Evolutionary conservation across 2,888 invertebrate species (phyloP).

Genomic region (Taphrorychus bicolor): DNA sequence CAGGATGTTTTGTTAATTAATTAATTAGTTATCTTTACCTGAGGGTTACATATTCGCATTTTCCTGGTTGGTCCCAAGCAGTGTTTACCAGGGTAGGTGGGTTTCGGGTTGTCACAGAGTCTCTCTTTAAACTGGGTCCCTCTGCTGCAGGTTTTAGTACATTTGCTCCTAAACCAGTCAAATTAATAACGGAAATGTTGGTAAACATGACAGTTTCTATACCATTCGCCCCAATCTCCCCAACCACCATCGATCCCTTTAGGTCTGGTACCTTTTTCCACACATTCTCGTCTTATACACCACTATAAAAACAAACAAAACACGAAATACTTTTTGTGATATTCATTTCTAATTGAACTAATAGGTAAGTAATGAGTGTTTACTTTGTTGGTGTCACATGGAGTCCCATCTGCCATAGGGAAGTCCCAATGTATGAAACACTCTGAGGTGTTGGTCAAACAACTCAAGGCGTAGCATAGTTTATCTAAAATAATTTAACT

Average conservation of each 20-base stretch:
- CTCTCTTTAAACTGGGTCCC: constrained; percentile 67
- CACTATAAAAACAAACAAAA: too few species aligned
- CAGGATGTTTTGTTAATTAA: too few species aligned
- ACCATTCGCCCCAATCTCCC: constrained; percentile 70
- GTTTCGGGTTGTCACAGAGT: constrained; percentile 69
- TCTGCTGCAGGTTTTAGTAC: constrained; percentile 70
- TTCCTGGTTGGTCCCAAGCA: constrained; percentile 69
- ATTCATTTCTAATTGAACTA: too few species aligned
- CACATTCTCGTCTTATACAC: constrained; percentile 70
- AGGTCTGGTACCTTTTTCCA: constrained; percentile 67
- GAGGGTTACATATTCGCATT: constrained; percentile 68
- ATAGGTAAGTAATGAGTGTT: neutral
- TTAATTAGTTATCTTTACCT: constrained; percentile 59
- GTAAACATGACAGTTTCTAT: neutral
- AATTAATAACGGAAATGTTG: neutral
- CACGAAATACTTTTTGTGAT: too few species aligned
- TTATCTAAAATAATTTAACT: neutral
- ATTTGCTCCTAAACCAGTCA: constrained; percentile 54
- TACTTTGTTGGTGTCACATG: constrained; percentile 69
- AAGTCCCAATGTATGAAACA: too few species aligned
- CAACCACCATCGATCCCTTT: constrained; percentile 70
- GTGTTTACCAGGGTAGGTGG: constrained; percentile 68
- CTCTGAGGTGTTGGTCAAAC: too few species aligned
- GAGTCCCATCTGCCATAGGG: constrained; percentile 68
- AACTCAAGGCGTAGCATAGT: too few species aligned